Percentiles rank a stretch among this genome's conserved stretches.
Conservation (phyloP, 2,797 vertebrate genomes). For the Hydrocynus forskahlii region DNA sequence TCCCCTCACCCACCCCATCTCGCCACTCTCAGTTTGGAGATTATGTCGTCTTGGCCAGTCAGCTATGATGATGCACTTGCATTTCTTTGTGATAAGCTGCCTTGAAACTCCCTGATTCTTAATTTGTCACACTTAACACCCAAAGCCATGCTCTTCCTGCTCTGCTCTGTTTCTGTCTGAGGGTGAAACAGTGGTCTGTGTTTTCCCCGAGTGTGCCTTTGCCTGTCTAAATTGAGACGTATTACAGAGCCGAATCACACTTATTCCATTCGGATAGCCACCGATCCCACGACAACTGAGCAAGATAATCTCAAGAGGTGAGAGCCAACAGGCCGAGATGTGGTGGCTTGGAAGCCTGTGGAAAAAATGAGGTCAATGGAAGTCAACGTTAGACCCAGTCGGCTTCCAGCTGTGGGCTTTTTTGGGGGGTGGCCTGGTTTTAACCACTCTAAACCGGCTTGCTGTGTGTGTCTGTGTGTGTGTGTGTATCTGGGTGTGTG, state of each 20-base stretch:
- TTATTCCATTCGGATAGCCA: slow-evolving; percentile 64
- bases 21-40: slow-evolving; percentile 58
- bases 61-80: slow-evolving; percentile 52
- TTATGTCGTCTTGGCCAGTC: slow-evolving; percentile 70
- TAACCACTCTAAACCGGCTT: slow-evolving; percentile 11
- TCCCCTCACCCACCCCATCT: slow-evolving; percentile 31
- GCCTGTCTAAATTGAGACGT: slow-evolving; percentile 23
- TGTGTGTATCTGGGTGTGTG: too few relatives aligned
- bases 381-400: slow-evolving; percentile 53
- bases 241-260: slow-evolving; percentile 49
- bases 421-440: slow-evolving; percentile 18
- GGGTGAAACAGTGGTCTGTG: slow-evolving; percentile 9
- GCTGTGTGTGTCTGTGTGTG: not conserved
- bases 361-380: slow-evolving; percentile 71
- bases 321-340: slow-evolving; percentile 72
- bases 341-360: slow-evolving; percentile 63
- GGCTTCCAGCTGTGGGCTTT: slow-evolving; percentile 23
- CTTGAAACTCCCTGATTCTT: slow-evolving; percentile 30
- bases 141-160: slow-evolving; percentile 55
- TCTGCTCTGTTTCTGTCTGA: slow-evolving; percentile 2
- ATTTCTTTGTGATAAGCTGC: slow-evolving; percentile 23
- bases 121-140: slow-evolving; percentile 39
- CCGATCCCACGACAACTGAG: slow-evolving; percentile 81
- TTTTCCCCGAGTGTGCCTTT: slow-evolving; percentile 8
- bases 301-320: slow-evolving; percentile 71